Evolutionary conservation across 2,888 invertebrate genomes (phyloP).

Genomic region (Gymnoscelis rufifasciata): DNA sequence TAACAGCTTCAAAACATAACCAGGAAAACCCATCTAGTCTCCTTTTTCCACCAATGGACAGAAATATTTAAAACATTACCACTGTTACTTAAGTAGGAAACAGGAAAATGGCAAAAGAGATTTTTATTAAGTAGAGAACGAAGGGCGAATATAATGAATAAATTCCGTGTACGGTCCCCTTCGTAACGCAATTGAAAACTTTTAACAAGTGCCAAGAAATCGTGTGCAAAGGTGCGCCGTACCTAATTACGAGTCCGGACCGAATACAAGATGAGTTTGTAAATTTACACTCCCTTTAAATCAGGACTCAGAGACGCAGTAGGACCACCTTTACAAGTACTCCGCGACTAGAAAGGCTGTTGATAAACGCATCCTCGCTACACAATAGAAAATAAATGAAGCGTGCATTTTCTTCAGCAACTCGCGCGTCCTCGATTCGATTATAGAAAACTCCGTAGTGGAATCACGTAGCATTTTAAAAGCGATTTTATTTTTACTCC

Average conservation of each 20-base stretch:
- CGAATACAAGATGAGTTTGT: constrained; percentile 69
- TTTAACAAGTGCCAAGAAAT: constrained; percentile 78
- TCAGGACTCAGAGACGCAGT: background rate
- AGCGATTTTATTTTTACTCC: constrained; percentile 46
- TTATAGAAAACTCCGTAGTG: constrained; percentile 32
- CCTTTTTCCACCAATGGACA: no score
- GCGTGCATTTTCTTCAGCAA: constrained; percentile 22
- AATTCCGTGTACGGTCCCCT: constrained; percentile 70
- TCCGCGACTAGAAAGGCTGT: constrained; percentile 28
- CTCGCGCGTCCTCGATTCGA: constrained; percentile 19
- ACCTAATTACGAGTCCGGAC: constrained; percentile 66
- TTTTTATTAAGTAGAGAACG: constrained; percentile 69
- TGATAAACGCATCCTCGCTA: constrained; percentile 43
- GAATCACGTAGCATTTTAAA: constrained; percentile 43
- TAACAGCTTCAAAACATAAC: no score
- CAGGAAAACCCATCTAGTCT: no score
- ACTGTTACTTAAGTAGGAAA: constrained; percentile 48
- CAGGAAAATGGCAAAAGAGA: constrained; percentile 67
- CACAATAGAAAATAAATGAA: constrained; percentile 40
- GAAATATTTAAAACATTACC: constrained; percentile 26
- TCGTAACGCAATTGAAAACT: constrained; percentile 78
- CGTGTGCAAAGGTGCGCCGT: constrained; percentile 75
- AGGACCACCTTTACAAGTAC: background rate
- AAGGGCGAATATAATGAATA: constrained; percentile 74
- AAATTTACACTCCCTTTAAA: constrained; percentile 54